Percentiles rank a stretch among this genome's conserved stretches.
Conservation (phyloP, 2,797 vertebrate species). For the Syncerus caffer region DNA sequence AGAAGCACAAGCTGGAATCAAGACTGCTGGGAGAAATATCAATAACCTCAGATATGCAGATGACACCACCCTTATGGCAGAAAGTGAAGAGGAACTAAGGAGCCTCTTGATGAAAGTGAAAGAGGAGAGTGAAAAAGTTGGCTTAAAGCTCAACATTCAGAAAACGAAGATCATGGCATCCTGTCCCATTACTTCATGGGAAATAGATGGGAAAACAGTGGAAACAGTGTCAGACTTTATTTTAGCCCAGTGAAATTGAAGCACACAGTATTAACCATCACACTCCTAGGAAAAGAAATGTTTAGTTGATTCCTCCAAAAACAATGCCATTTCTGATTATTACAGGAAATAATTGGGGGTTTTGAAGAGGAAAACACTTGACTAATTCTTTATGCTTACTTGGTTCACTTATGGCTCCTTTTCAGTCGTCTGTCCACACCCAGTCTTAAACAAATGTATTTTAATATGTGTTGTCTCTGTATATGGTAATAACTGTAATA, state of each 20-base stretch:
- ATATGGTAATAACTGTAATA: conserved; percentile 13
- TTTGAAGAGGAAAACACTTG: background rate
- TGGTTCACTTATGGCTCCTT: background rate
- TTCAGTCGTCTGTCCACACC: background rate
- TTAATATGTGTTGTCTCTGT: background rate
- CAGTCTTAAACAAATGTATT: background rate
- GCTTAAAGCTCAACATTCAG: too few species aligned
- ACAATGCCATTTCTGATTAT: background rate
- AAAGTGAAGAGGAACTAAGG: too few species aligned
- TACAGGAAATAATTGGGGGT: background rate
- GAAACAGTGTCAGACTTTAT: too few species aligned
- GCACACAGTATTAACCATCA: background rate
- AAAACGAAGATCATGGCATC: too few species aligned
- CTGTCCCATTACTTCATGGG: too few species aligned
- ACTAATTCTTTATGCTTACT: conserved; percentile 1
- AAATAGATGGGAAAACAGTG: too few species aligned
- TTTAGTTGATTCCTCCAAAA: background rate
- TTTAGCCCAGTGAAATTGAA: background rate
- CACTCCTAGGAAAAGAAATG: background rate
- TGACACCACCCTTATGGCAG: too few species aligned
- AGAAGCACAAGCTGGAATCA: too few species aligned
- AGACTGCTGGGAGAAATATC: too few species aligned
- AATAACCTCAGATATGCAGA: too few species aligned
- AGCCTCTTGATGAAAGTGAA: too few species aligned
- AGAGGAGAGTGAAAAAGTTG: too few species aligned